Base-by-base conservation (phyloP, 2,113 vertebrate species). In the Nycticorax nycticorax region DNA sequence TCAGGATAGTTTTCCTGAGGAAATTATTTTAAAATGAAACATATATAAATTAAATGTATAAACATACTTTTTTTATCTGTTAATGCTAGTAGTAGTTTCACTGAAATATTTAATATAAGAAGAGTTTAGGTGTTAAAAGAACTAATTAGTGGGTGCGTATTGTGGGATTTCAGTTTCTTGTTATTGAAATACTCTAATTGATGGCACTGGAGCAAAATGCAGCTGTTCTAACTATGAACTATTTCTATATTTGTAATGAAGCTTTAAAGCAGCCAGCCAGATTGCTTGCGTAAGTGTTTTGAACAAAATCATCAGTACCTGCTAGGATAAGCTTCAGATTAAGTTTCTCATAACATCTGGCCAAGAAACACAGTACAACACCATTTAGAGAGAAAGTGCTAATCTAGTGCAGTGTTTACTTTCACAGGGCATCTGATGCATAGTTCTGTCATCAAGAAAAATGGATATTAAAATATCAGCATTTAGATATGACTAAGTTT, bases 401-500 rank as follows among this genome's bases (percentile, higher is more conserved):
- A 68, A 78, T 87, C 68, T 89, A 68, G 16, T 52, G 24, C 30
- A 63, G 18, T 55, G 64, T 81, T 89, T 91, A 13, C 12, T 79
- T 96, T 94, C 62, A 91, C 37, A 47, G 19, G 41, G 7, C 48
- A 73, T 68, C 69, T 76, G 43, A 82, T 92, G 24, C 53, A 62
- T 89, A 57, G 35, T 67, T 92, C 60, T 92, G 35, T 78, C 83
- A 87, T 76, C 22, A 73, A 75, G 66, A 95, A 89, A 85, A 92
- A 93, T 35, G 1, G 5, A 8, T 64, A 75, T 75, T 86, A 86
- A 93, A 86, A 60, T 69, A 73, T 15, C 21, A 88, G 64, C 89
- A 57, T 67, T 92, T 56, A 85, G 43, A 77, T 78, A 64, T 59
- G 4, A 39, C 28, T 86, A 41, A 52, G 23, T 77, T 79, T 86